A percentile compares a stretch with the other conserved stretches of the same genome.
phyloP scores from a whole-genome alignment of 2,888 invertebrate genomes.

The Drosophila neonasuta region DNA sequence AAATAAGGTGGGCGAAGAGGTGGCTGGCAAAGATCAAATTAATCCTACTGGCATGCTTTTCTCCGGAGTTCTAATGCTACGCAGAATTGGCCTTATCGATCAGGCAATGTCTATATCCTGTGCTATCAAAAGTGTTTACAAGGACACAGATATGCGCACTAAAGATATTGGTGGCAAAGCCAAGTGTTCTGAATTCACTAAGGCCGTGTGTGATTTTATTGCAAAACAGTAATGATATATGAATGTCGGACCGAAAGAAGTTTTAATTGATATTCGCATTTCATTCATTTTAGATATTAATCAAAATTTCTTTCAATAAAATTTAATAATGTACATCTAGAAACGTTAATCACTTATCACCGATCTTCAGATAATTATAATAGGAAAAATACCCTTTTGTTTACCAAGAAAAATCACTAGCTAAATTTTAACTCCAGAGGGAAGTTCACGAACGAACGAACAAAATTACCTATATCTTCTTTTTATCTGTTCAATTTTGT shows the following conservation, averaged over 20 bases:
- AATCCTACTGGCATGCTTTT: conserved; percentile 98
- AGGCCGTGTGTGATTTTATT: conserved; percentile 85
- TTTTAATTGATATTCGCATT: not conserved
- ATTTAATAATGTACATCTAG: not conserved
- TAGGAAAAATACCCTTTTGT: too few species aligned
- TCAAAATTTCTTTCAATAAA: not conserved
- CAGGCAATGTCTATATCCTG: conserved; percentile 91
- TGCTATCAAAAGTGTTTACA: conserved; percentile 90
- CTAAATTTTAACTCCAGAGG: too few species aligned
- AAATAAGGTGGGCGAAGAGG: conserved; percentile 95
- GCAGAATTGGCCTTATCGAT: conserved; percentile 92
- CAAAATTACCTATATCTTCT: too few species aligned
- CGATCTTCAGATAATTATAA: too few species aligned
- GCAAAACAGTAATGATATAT: not conserved
- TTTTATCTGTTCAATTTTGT: too few species aligned
- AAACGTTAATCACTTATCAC: too few species aligned
- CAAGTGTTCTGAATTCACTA: conserved; percentile 94
- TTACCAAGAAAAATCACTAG: too few species aligned
- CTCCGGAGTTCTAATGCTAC: conserved; percentile 94
- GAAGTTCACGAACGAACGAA: too few species aligned
- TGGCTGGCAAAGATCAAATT: conserved; percentile 91
- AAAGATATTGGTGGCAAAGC: conserved; percentile 92
- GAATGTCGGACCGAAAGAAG: not conserved
- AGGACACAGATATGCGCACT: conserved; percentile 93
- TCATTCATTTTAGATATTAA: not conserved